Conservation (phyloP, 2,113 vertebrate genomes). For the Saccopteryx leptura region DNA sequence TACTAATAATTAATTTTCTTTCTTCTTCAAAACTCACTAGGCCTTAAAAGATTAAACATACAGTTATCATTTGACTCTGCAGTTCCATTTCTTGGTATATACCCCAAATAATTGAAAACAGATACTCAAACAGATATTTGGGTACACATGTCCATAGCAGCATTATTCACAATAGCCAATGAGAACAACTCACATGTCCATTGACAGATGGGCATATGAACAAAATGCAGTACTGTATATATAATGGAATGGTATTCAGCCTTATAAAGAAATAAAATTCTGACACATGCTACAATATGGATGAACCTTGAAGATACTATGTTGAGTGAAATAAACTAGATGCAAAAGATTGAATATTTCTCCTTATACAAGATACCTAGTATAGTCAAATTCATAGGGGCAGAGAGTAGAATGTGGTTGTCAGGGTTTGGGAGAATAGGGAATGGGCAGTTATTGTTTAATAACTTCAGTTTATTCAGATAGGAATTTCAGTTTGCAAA, state of each 20-base stretch:
- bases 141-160: neutral
- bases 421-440: fast-evolving
- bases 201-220: neutral
- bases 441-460: neutral
- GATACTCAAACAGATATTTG: neutral
- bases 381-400: neutral
- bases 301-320: neutral
- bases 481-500: neutral
- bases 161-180: neutral
- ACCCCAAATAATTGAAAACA: neutral
- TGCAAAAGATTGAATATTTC: neutral
- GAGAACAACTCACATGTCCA: neutral
- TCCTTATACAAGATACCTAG: neutral
- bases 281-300: neutral
- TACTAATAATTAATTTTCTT: slow-evolving; percentile 12
- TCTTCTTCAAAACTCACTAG: neutral
- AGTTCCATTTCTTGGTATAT: neutral
- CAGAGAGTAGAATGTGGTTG: neutral
- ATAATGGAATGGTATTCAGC: neutral
- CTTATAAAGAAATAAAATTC: neutral
- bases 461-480: neutral
- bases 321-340: neutral
- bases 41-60: neutral
- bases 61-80: neutral
- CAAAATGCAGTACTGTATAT: neutral